phyloP scores from a whole-genome alignment of 2,888 invertebrate species.

The Antheraea assamensis region DNA sequence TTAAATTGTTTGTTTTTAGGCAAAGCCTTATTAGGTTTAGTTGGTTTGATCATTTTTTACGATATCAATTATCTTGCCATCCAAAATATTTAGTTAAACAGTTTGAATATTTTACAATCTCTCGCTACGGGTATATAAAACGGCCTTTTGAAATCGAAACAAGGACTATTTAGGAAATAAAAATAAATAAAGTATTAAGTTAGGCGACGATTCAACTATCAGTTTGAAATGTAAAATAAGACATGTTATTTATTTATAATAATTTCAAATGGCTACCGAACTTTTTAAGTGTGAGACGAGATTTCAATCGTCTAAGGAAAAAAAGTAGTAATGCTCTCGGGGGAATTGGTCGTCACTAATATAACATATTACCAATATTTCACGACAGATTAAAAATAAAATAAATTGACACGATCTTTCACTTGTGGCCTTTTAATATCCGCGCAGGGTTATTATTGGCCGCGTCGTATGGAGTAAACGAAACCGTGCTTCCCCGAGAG shows the following conservation, averaged over 20 bases:
- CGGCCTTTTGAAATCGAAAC: slow-evolving; percentile 43
- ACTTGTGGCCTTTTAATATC: background rate
- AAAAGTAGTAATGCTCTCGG: slow-evolving; percentile 80
- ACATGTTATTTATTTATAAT: slow-evolving; percentile 37
- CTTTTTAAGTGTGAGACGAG: slow-evolving; percentile 45
- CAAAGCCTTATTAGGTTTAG: background rate
- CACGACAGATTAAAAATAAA: background rate
- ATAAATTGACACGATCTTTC: background rate
- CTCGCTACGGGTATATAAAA: slow-evolving; percentile 14
- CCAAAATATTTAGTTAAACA: background rate
- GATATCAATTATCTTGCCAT: background rate
- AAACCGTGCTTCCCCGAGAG: background rate
- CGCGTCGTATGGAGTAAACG: background rate
- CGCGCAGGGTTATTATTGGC: background rate
- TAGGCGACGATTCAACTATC: slow-evolving; percentile 55
- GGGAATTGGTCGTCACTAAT: slow-evolving; percentile 54
- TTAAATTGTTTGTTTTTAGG: background rate
- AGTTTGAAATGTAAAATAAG: slow-evolving; percentile 36
- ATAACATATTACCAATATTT: too few species aligned
- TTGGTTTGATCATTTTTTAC: background rate
- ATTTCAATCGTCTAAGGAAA: slow-evolving; percentile 74
- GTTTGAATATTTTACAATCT: background rate
- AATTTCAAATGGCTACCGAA: slow-evolving; percentile 43
- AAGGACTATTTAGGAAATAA: slow-evolving; percentile 49
- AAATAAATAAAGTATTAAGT: slow-evolving; percentile 48